A percentile compares a stretch with the other conserved stretches of the same genome.
Evolutionary conservation across 2,888 invertebrate species (phyloP).

Genomic region (Heliconius ethilla): DNA sequence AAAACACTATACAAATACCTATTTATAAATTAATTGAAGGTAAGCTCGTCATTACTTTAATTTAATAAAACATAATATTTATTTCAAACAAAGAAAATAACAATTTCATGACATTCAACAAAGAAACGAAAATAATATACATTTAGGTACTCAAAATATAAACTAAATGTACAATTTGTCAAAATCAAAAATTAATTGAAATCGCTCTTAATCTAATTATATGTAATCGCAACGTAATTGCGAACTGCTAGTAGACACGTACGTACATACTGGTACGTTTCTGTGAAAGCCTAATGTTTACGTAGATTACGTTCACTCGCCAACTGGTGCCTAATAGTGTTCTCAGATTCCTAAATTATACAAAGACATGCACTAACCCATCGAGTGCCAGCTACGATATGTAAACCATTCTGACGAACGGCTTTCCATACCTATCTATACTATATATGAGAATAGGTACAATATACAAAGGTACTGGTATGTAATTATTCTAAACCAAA

Average conservation of each 20-base stretch:
- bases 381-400: not conserved
- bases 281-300: conserved; percentile 24
- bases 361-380: conserved; percentile 11
- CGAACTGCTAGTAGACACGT: not conserved
- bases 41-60: not conserved
- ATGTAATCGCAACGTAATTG: not conserved
- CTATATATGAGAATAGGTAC: not conserved
- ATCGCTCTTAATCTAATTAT: not conserved
- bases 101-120: not conserved
- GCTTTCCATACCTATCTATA: not conserved
- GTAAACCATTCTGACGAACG: not conserved
- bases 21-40: not conserved
- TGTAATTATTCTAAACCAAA: not conserved
- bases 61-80: not conserved
- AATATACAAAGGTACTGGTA: not conserved
- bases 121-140: not conserved
- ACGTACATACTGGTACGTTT: not conserved
- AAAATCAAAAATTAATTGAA: not conserved
- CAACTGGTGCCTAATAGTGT: conserved; percentile 20
- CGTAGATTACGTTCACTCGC: conserved; percentile 25
- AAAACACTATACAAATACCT: not conserved
- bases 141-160: not conserved
- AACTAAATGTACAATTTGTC: not conserved
- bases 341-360: conserved; percentile 23
- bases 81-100: not conserved